Evolutionary conservation across 2,888 invertebrate genomes (phyloP), one percentile per base, ranked within the genome.

Genomic region (Strigamia maritima): DNA sequence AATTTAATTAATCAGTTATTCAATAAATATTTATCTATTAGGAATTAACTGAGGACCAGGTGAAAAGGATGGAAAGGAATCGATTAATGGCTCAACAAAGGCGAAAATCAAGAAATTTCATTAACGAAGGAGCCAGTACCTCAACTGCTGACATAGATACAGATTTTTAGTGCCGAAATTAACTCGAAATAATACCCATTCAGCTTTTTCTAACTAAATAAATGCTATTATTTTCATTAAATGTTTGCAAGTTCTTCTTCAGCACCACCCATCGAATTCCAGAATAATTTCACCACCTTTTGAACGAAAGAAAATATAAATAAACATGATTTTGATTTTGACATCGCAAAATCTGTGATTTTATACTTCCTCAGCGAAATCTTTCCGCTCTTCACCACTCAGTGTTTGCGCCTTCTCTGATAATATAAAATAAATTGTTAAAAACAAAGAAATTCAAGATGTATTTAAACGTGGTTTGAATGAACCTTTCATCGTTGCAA

Each of bases 211-310:
- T n/a, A n/a, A n/a, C n/a, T n/a, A 54, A 54, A 54, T 22, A 22
- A n/a, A 14, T 3, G 2, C 19, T 2, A 54, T 54, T 22, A 54
- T 54, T 84, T 82, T 3, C 83, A 83, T 26, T 83, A 83, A 16
- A 85, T 80, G 28, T 84, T 89, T 79, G 87, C 87, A 81, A 91
- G 87, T 86, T 92, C 92, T 81, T 90, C 90, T 38, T 87, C 87
- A 84, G 91, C 91, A 22, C 92, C 92, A 22, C 92, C 92, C 83
- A 92, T 90, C 0, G 92, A 91, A 83, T 89, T 89, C 92, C 92
- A 92, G 85, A 92, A 92, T 19, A 91, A 90, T 81, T 90, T 88
- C 0, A 92, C 91, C 84, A 92, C 89, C 86, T 86, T 16, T 10
- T 2, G n/a, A 16, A 44, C 12, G 40, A 44, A 10, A 44, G 2